Evolutionary conservation across 2,888 invertebrate genomes (phyloP).

Genomic region (Tyria jacobaeae): DNA sequence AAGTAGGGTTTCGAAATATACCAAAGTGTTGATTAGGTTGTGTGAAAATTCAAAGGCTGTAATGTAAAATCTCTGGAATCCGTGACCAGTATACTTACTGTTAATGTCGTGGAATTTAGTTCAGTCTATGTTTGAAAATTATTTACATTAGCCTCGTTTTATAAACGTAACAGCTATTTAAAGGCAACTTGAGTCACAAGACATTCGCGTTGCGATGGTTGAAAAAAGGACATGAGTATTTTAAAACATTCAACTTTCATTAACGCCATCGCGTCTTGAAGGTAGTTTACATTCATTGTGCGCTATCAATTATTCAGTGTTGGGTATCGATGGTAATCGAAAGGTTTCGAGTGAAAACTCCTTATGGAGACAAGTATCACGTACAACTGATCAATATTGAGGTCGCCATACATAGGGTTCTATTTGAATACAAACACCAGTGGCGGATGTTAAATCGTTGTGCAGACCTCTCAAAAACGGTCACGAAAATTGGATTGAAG

Average conservation of each 20-base stretch:
- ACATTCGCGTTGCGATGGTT: conserved; percentile 15
- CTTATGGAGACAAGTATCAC: conserved; percentile 68
- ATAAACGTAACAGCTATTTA: background rate
- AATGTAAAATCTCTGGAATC: conserved; percentile 21
- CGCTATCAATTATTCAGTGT: conserved; percentile 49
- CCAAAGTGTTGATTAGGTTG: too few relatives aligned
- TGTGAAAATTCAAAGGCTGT: conserved; percentile 24
- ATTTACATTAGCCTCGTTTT: conserved; percentile 11
- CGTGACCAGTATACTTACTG: conserved; percentile 16
- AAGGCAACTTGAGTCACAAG: conserved; percentile 4
- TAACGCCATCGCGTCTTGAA: conserved; percentile 27
- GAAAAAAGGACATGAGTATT: conserved; percentile 11
- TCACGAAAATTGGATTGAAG: conserved; percentile 32
- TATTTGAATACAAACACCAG: conserved; percentile 64
- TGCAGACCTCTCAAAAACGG: conserved; percentile 33
- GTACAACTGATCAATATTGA: conserved; percentile 74
- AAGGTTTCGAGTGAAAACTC: conserved; percentile 71
- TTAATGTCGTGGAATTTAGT: conserved; percentile 22
- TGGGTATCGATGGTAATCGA: conserved; percentile 53
- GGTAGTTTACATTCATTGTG: conserved; percentile 41
- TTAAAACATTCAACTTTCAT: conserved; percentile 44
- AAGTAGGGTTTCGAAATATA: too few relatives aligned
- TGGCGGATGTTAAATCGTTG: conserved; percentile 62
- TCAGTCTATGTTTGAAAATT: conserved; percentile 9
- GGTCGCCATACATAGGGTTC: conserved; percentile 59